A percentile compares a stretch with the other conserved stretches of the same genome.
Evolutionary conservation across 2,113 vertebrate genomes (phyloP).

Genomic region (Perca schrenkii): DNA sequence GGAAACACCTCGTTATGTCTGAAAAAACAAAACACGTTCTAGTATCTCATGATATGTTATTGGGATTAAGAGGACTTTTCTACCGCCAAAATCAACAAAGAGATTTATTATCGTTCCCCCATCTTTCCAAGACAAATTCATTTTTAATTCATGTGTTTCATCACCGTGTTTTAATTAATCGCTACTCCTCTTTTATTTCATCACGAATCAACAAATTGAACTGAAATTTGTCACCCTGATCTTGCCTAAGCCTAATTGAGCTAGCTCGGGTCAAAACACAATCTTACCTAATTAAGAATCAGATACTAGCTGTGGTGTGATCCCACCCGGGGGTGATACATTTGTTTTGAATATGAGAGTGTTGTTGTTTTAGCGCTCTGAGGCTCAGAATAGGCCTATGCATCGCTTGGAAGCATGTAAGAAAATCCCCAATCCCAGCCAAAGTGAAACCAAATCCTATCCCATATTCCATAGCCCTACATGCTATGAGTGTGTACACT

Average conservation of each 20-base stretch:
- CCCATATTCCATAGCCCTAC: slow-evolving; percentile 30
- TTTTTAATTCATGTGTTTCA: slow-evolving; percentile 1
- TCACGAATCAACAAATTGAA: slow-evolving; percentile 4
- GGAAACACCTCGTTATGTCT: neutral
- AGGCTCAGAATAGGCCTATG: slow-evolving; percentile 3
- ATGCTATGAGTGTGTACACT: slow-evolving; percentile 38
- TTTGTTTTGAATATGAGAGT: slow-evolving; percentile 10
- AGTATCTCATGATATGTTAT: neutral
- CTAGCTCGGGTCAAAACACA: slow-evolving; percentile 14
- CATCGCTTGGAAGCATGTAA: slow-evolving; percentile 3
- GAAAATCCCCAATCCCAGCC: slow-evolving; percentile 30
- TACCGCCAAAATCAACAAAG: neutral
- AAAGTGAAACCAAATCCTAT: slow-evolving; percentile 27
- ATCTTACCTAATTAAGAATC: neutral
- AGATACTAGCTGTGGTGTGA: slow-evolving; percentile 3
- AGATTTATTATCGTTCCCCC: neutral
- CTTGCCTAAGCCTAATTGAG: slow-evolving; percentile 5
- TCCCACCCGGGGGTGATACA: slow-evolving; percentile 8
- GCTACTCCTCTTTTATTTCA: neutral
- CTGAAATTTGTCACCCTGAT: neutral
- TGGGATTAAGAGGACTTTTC: neutral
- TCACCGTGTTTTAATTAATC: neutral
- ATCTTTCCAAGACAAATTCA: neutral
- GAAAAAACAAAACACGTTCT: neutral
- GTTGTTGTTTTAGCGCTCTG: slow-evolving; percentile 7